Base-by-base conservation (phyloP, 2,888 invertebrate genomes). In the Endotricha flammealis region DNA sequence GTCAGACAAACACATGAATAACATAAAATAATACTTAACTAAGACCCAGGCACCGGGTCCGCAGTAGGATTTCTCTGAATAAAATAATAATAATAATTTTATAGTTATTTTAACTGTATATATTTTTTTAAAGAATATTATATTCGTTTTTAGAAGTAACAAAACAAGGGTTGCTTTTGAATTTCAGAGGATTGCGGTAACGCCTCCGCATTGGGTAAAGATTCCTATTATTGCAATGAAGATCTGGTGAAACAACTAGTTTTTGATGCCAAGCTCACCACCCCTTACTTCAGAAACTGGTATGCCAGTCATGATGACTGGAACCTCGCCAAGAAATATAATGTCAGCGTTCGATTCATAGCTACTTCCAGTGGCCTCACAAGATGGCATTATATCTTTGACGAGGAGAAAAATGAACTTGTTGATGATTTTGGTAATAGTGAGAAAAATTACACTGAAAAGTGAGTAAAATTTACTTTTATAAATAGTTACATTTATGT, bases 351-450 rank as follows among this genome's bases (percentile, higher is more conserved):
- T 10, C 88, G 95, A 3, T 96, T 95, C 67, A 92, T 96, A 12
- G 93, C 95, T 0, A 96, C 97, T 0, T 93, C 96, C 71, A 95
- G 95, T 60, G 97, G 97, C 0, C 77, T 97, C 0, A 95, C 96
- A 0, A 88, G 96, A 34, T 96, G 96, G 95, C 93, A 95, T 67
- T 91, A 93, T 50, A 89, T 93, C 28, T 88, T 87, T 38, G 90
- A 90, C 23, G 86, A 88, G 24, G 76, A 87, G 10, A 91, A 90
- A 53, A 89, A 89, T 41, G 86, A 86, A 42, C 43, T 53, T 12
- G 80, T 86, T 0, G 64, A 75, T 36, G 77, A 78, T 25, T 47
- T 58, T 29, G 86, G 86, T 0, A 52, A 55, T 7, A 62, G 76
- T 14, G 41, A 47, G 5, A 82, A 71, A 44, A 55, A 60, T 28